Evolutionary conservation across 2,113 vertebrate species (phyloP), one percentile per base, ranked within the genome.

Genomic region (Eolophus roseicapilla): DNA sequence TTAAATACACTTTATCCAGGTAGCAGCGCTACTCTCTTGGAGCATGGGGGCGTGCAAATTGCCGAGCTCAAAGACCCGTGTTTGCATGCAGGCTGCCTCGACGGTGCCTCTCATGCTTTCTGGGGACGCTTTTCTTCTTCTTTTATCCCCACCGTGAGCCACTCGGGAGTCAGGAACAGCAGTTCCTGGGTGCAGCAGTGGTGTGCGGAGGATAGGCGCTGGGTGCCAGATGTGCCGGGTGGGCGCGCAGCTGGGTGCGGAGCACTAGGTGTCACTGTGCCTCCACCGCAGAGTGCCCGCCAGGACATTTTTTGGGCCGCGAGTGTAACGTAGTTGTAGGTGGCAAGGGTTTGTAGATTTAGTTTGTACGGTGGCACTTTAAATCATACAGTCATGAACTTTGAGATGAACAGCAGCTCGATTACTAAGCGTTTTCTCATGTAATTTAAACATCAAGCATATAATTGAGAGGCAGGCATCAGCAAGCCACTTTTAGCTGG

Each of bases 261-360:
- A 11, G 81, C 71, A 63, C 97, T 95, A 98, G 97, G 74, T 98
- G 97, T 96, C 97, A 97, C 95, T 98, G 93, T 92, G 89, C 80
- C 86, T 95, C 97, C 44, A 78, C 79, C 19, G 31, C 19, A 68
- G 16, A 25, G 68, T 83, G 4, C 31, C 94, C 5, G 20, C 86
- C 37, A 0, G 67, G 55, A 92, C 98, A 97, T 5, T 95, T 97
- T 97, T 98, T 96, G 82, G 98, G 95, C 97, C 94, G 96, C 23
- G 91, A 39, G 52, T 64, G 94, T 86, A 68, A 94, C 82, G 79
- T 25, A 47, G 89, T 76, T 63, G 71, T 74, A 39, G 44, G 86
- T 89, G 83, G 67, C 95, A 82, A 92, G 83, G 68, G 62, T 17
- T 80, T 87, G 86, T 39, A 31, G 35, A 43, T 39, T 52, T 47